A percentile compares a stretch with the other conserved stretches of the same genome.
Evolutionary conservation across 2,797 vertebrate genomes (phyloP).

Genomic region (Rhynchonycteris naso): DNA sequence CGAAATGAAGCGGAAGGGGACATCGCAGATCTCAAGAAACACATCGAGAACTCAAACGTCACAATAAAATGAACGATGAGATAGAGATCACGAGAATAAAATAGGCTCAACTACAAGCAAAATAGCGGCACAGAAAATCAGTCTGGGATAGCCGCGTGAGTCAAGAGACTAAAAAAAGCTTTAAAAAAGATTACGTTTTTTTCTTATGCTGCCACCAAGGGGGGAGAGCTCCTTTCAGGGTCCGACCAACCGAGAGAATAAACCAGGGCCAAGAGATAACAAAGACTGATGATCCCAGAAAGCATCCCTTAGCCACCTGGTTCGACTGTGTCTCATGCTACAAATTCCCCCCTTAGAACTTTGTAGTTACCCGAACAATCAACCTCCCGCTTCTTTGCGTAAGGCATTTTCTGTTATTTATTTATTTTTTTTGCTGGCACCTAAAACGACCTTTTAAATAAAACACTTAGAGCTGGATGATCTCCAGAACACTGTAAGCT

Average conservation of each 20-base stretch:
- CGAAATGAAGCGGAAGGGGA: background rate
- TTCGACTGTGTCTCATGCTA: background rate
- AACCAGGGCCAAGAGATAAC: background rate
- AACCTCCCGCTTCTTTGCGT: background rate
- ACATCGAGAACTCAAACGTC: background rate
- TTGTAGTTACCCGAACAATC: background rate
- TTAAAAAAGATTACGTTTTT: background rate
- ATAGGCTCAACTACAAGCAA: background rate
- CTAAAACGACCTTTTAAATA: constrained; percentile 13
- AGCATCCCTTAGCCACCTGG: background rate
- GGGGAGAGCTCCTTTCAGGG: background rate
- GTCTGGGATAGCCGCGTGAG: background rate
- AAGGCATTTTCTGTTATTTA: background rate
- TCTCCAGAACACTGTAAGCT: background rate
- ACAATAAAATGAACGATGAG: constrained; percentile 47
- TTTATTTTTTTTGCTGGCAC: background rate
- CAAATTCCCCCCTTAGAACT: background rate
- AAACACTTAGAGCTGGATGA: background rate
- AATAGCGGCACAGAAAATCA: background rate
- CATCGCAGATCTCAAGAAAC: background rate
- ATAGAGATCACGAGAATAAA: background rate
- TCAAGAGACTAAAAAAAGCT: background rate
- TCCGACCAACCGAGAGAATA: background rate
- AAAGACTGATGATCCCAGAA: background rate
- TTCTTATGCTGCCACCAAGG: background rate